These are phyloP conservation scores for Drosophila eugracilis DNA, from an alignment of 1,140 invertebrate genomes.

Conservation along the genomic window DNA sequence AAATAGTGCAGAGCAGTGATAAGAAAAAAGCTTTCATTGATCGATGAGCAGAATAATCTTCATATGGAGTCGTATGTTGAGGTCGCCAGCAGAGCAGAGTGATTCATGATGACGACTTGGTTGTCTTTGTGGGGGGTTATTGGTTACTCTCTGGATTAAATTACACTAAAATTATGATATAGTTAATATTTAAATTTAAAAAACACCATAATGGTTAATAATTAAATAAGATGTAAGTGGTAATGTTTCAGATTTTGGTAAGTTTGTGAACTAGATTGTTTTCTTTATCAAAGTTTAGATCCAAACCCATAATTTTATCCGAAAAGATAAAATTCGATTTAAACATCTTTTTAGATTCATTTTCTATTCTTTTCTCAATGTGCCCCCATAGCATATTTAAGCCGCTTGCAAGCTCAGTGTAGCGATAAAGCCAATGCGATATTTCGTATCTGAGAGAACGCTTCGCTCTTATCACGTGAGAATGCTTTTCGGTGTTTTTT, in stretches of 20 bases:
- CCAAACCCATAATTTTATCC: too few species aligned
- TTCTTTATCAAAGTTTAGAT: too few species aligned
- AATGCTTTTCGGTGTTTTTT: slow-evolving; percentile 6
- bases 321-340: too few species aligned
- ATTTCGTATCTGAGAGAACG: slow-evolving; percentile 12
- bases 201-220: too few species aligned
- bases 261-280: too few species aligned
- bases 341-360: neutral
- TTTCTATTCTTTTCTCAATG: slow-evolving; percentile 5
- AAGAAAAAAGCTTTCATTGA: neutral
- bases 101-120: slow-evolving; percentile 19
- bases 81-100: slow-evolving; percentile 7
- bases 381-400: neutral
- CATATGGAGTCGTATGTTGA: too few species aligned
- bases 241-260: too few species aligned
- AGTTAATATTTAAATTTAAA: too few species aligned
- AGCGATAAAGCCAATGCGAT: slow-evolving; percentile 15
- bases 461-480: slow-evolving; percentile 14
- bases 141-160: slow-evolving; percentile 1
- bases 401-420: neutral
- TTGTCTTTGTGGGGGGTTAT: neutral
- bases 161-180: slow-evolving; percentile 6
- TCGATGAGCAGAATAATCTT: slow-evolving; percentile 11
- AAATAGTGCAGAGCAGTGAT: neutral
- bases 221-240: too few species aligned